phyloP scores from a whole-genome alignment of 2,888 invertebrate species.

The Hirtodrosophila histrioides region DNA sequence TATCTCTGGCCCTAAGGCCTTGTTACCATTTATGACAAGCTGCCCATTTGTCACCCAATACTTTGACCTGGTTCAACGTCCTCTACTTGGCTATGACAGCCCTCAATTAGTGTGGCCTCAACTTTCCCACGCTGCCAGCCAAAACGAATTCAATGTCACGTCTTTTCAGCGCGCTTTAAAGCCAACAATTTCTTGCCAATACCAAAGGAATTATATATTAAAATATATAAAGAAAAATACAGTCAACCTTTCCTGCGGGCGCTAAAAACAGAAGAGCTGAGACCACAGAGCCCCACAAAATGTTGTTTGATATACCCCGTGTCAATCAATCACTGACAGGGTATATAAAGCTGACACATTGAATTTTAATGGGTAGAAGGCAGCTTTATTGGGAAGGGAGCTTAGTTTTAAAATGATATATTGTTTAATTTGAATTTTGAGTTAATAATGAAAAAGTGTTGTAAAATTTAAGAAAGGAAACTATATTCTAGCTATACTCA shows the following conservation, averaged over 20 bases:
- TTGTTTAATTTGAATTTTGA: no score
- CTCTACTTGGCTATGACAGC: constrained; percentile 18
- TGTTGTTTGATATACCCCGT: constrained; percentile 10
- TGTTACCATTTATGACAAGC: constrained; percentile 12
- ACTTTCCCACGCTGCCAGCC: constrained; percentile 61
- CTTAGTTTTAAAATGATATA: no score
- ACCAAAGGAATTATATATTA: neutral
- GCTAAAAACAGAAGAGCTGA: constrained; percentile 39
- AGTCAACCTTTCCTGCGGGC: constrained; percentile 53
- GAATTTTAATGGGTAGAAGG: no score
- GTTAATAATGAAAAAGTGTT: no score
- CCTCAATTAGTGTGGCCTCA: constrained; percentile 33
- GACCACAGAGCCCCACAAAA: constrained; percentile 21
- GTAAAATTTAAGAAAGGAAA: no score
- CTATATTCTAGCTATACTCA: no score
- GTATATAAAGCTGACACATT: neutral
- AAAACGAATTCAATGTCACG: constrained; percentile 71
- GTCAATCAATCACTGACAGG: neutral
- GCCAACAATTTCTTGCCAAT: neutral
- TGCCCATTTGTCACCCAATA: constrained; percentile 51
- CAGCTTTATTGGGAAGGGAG: no score
- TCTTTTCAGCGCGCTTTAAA: constrained; percentile 3
- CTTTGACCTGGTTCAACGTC: constrained; percentile 35
- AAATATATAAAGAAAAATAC: constrained; percentile 1
- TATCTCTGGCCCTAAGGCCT: constrained; percentile 11